phyloP scores from a whole-genome alignment of 2,888 invertebrate genomes.

The Amphiduros pacificus region DNA sequence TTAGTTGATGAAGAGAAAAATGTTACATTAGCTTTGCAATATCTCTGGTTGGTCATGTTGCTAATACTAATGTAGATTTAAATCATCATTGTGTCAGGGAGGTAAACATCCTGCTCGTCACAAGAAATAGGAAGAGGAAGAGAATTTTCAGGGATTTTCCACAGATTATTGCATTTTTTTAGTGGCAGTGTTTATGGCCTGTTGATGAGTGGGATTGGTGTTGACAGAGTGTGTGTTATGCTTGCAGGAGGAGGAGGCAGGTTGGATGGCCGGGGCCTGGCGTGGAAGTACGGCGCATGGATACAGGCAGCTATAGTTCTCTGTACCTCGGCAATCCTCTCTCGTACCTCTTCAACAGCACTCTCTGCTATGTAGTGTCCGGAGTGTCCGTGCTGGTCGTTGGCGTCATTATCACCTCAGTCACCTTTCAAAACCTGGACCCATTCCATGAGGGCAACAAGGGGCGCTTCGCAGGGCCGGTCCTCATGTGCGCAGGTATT shows the following conservation, averaged over 20 bases:
- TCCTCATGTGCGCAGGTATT: slow-evolving; percentile 42
- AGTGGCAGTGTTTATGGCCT: no score
- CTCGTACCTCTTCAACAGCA: slow-evolving; percentile 39
- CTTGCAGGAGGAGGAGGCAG: not conserved
- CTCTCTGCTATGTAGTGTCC: slow-evolving; percentile 43
- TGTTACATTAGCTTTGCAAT: no score
- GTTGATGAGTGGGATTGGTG: no score
- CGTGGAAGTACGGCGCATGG: slow-evolving; percentile 15
- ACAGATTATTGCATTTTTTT: no score
- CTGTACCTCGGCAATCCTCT: slow-evolving; percentile 37
- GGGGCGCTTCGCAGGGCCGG: slow-evolving; percentile 43
- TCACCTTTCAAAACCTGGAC: slow-evolving; percentile 45
- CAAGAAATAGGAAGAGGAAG: no score
- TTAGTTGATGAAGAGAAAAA: no score
- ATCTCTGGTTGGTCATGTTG: no score
- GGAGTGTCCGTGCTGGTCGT: slow-evolving; percentile 42
- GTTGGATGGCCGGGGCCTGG: not conserved
- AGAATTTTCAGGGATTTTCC: no score
- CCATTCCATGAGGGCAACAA: slow-evolving; percentile 37
- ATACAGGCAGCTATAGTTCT: slow-evolving; percentile 22
- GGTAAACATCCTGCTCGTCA: no score
- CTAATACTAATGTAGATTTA: no score
- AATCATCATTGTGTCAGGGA: no score
- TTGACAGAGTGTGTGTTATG: no score
- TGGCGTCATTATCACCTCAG: slow-evolving; percentile 45